Percentiles rank a stretch among this genome's conserved stretches.
phyloP scores from a whole-genome alignment of 2,888 invertebrate species.

The Glaucopsyche alexis region DNA sequence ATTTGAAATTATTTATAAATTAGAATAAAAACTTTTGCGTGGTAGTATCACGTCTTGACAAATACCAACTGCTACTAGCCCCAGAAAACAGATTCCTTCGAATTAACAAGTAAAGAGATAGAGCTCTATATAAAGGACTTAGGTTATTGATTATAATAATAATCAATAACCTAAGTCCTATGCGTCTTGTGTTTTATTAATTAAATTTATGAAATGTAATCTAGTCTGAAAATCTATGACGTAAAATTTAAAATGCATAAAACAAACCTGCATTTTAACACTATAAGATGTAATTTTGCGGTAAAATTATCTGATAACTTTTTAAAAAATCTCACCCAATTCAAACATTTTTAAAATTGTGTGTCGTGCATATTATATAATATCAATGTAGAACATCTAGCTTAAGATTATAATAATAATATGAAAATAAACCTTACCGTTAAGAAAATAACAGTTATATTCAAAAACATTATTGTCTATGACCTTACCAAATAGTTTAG shows the following conservation, averaged over 20 bases:
- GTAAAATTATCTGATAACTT: not conserved
- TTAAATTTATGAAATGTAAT: too few species aligned
- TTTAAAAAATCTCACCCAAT: slow-evolving; percentile 31
- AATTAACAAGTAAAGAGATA: not conserved
- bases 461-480: not conserved
- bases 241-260: too few species aligned
- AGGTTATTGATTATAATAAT: too few species aligned
- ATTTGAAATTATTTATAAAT: too few species aligned
- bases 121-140: not conserved
- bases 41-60: too few species aligned
- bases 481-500: slow-evolving; percentile 46
- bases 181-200: too few species aligned
- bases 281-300: not conserved
- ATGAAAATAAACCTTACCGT: slow-evolving; percentile 2
- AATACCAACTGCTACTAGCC: not conserved
- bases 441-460: slow-evolving; percentile 7
- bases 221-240: too few species aligned
- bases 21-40: too few species aligned
- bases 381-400: slow-evolving; percentile 14
- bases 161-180: too few species aligned
- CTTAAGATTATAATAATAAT: not conserved
- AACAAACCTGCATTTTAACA: not conserved
- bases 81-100: not conserved
- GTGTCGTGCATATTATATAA: slow-evolving; percentile 56
- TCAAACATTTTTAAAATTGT: slow-evolving; percentile 31